A percentile compares a stretch with the other conserved stretches of the same genome.
phyloP scores from a whole-genome alignment of 2,113 vertebrate species.

The Oplegnathus fasciatus region DNA sequence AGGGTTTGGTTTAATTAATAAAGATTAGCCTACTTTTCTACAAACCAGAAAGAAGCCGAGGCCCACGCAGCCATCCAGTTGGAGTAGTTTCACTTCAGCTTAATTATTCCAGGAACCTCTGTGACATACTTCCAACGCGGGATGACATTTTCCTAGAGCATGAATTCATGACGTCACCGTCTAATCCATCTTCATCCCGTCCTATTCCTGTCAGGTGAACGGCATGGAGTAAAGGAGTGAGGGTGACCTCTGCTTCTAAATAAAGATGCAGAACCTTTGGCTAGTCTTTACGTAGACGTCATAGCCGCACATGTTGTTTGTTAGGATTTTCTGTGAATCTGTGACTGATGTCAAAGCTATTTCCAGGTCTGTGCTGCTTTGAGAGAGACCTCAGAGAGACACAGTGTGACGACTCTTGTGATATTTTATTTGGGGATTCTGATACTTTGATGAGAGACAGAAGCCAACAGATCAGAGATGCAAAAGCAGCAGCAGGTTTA shows the following conservation, averaged over 20 bases:
- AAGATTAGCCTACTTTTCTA: slow-evolving; percentile 51
- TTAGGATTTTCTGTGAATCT: slow-evolving; percentile 16
- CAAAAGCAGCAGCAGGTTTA: slow-evolving; percentile 15
- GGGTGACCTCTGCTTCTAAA: slow-evolving; percentile 53
- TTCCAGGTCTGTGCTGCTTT: slow-evolving; percentile 7
- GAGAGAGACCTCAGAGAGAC: neutral
- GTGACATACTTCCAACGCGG: neutral
- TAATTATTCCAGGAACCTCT: slow-evolving; percentile 25
- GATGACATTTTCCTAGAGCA: slow-evolving; percentile 36
- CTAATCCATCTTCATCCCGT: slow-evolving; percentile 66
- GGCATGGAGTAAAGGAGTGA: neutral
- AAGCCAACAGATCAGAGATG: slow-evolving; percentile 1
- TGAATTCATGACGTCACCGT: slow-evolving; percentile 43
- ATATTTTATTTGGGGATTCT: neutral
- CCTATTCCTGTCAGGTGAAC: slow-evolving; percentile 54
- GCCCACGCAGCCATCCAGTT: neutral
- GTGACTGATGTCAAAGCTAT: slow-evolving; percentile 14
- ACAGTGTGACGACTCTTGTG: neutral
- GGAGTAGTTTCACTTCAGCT: neutral
- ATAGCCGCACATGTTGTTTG: slow-evolving; percentile 10
- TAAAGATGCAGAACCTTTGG: slow-evolving; percentile 42
- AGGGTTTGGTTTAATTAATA: slow-evolving; percentile 44
- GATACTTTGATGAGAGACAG: slow-evolving; percentile 15
- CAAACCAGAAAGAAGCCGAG: slow-evolving; percentile 14
- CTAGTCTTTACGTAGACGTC: neutral